Percentiles rank a stretch among this genome's conserved stretches.
Evolutionary conservation across 2,888 invertebrate species (phyloP).

Genomic region (Stenolophus ochropezus): DNA sequence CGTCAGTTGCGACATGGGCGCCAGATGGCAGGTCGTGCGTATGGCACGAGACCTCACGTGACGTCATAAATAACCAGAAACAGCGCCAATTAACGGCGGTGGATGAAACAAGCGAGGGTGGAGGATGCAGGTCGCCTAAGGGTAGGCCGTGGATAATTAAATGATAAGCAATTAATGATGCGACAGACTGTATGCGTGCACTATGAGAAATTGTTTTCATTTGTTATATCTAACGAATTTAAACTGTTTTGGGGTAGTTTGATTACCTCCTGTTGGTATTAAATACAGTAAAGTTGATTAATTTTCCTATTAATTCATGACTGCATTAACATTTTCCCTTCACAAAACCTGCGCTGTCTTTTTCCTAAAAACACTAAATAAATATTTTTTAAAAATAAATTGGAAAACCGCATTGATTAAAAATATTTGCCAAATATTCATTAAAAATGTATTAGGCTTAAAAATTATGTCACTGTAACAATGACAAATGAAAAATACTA

Average conservation of each 20-base stretch:
- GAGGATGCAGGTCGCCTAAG: not conserved
- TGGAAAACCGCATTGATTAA: too few species aligned
- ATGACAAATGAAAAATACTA: not conserved
- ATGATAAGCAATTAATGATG: constrained; percentile 53
- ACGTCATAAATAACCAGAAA: constrained; percentile 55
- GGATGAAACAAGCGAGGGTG: constrained; percentile 44
- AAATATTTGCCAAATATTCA: too few species aligned
- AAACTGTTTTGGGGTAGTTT: constrained; percentile 32
- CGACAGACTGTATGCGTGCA: constrained; percentile 49
- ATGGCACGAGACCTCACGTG: constrained; percentile 51
- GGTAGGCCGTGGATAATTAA: constrained; percentile 47
- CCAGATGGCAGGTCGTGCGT: constrained; percentile 57
- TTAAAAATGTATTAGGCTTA: too few species aligned
- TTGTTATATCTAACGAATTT: constrained; percentile 56
- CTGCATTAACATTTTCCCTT: too few species aligned
- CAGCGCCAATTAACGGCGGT: constrained; percentile 54
- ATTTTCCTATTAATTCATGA: constrained; percentile 6
- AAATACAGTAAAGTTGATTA: constrained; percentile 5
- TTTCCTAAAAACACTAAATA: too few species aligned
- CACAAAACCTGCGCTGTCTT: too few species aligned
- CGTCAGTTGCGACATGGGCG: constrained; percentile 45
- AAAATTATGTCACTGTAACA: too few species aligned
- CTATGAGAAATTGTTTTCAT: constrained; percentile 55
- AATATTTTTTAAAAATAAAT: not conserved
- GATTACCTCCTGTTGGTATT: constrained; percentile 6